Base-by-base conservation (phyloP, 2,797 vertebrate genomes). In the Melanotaenia parkinsoni region DNA sequence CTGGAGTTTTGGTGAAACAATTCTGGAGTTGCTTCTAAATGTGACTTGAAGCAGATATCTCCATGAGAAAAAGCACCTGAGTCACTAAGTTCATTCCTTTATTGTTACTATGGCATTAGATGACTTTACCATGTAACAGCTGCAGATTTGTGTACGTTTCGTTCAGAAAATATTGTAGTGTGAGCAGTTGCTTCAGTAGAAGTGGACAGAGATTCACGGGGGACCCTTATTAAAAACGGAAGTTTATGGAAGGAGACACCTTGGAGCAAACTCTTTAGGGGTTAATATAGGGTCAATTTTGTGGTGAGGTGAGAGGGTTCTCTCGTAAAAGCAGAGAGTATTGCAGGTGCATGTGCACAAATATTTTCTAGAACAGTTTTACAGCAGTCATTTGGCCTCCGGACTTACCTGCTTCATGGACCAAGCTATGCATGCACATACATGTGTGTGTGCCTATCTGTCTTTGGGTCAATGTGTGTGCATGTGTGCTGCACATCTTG, bases 311-410 rank as follows among this genome's bases (percentile, higher is more conserved):
- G 63, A 86, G 73, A 57, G 53, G 70, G 63, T 57, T 63, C 35
- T 69, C 79, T 81, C 79, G 70, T 88, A 83, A 87, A 87, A 84
- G 26, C 47, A 38, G 59, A 74, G 50, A 58, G 30, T 37, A 24
- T 18, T 75, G 80, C 85, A 86, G 86, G 82, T 91, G 84, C 75
- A 77, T 11, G 33, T 70, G 56, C 1, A 3, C 69, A 74, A 64
- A 78, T 77, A 70, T 83, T 82, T 80, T 80, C 68, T 67, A 0
- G 47, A 66, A 37, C 14, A 11, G 54, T 79, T 93, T 90, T 75
- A 87, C 64, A 70, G 59, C 77, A 63, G 63, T 56, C 63, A 58
- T 89, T 74, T 77, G 56, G 88, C 87, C 86, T 69, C 58, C 0
- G 72, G 85, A 79, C 67, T 83, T 70, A 75, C 76, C 72, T 81